Evolutionary conservation across 2,797 vertebrate species (phyloP), one percentile per base, ranked within the genome.

Genomic region (Notoglanidium macrostoma): DNA sequence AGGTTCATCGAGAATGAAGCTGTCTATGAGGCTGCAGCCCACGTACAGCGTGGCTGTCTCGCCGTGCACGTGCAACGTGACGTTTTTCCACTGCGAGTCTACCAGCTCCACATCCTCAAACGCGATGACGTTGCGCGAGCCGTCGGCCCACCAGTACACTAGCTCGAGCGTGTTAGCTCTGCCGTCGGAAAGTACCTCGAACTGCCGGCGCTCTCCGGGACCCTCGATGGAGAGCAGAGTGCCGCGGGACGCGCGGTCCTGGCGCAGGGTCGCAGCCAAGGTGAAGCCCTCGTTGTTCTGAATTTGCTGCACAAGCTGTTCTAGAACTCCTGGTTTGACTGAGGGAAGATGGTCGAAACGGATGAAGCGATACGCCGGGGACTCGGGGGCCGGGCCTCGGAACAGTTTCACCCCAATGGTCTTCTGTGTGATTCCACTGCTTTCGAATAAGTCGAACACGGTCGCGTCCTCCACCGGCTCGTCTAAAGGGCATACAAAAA

Each of bases 71-170:
- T 98, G 97, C 89, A 99, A 96, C 0, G 97, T 99, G 92, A 99
- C 87, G 65, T 99, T 99, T 96, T 99, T 99, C 98, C 98, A 99
- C 86, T 98, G 98, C 0, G 97, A 97, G 92, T 99, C 98, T 0
- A 97, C 97, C 76, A 99, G 95, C 92, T 99, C 98, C 93, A 99
- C 98, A 0, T 99, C 98, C 94, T 99, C 98, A 84, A 99, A 96
- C 15, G 97, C 97, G 90, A 97, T 95, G 83, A 97, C 92, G 0
- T 98, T 98, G 92, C 96, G 97, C 2, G 95, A 93, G 89, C 97
- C 97, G 8, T 97, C 97, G 68, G 95, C 90, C 97, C 97, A 92
- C 91, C 91, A 99, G 92, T 99, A 99, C 63, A 96, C 95, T 88
- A 99, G 95, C 92, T 99, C 98, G 95, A 99, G 95, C 12, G 97